Evolutionary conservation across 2,888 invertebrate genomes (phyloP), one percentile per base, ranked within the genome.

Genomic region (Dione vanillae): DNA sequence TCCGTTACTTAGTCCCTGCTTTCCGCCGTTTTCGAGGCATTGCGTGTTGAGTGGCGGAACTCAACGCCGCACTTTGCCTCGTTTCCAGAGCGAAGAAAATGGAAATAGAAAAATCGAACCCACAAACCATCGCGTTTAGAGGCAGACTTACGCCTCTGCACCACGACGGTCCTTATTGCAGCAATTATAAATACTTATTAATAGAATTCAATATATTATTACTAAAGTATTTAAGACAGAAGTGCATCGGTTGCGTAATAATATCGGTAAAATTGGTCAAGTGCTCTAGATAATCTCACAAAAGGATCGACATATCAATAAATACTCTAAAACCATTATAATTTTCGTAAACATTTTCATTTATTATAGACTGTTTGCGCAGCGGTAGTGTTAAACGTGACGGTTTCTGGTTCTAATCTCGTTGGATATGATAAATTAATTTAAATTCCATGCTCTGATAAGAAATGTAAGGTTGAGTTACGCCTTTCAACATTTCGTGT

Each of bases 261-360:
- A 37, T 62, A 67, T 47, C 64, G 19, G 70, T 65, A 73, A 71
- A 73, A 71, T 75, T 74, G 74, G 72, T 75, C 75, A 70, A 75
- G 74, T 74, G 74, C 58, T 74, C 56, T 73, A 73, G 73, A 70
- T 69, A 68, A 70, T 67, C 69, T 70, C 73, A 70, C 67, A 75
- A 74, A 71, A 71, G 69, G 67, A 64, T 71, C 65, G 74, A 74
- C 70, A 27, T 67, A 73, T 74, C 66, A 74, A 70, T 69, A 69
- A 72, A 69, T 72, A 70, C 67, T 71, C 19, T 52, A 69, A 52
- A 65, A 65, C 65, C 45, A 43, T 65, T 70, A 67, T 54, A 66
- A 61, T 65, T 61, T 72, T 59, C 19, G 40, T 43, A 45, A 45
- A 45, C 45, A 45, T 61, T 45, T 45, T 61, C 6, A 35, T 27